Evolutionary conservation across 2,797 vertebrate genomes (phyloP).

Genomic region (Argyrosomus regius): DNA sequence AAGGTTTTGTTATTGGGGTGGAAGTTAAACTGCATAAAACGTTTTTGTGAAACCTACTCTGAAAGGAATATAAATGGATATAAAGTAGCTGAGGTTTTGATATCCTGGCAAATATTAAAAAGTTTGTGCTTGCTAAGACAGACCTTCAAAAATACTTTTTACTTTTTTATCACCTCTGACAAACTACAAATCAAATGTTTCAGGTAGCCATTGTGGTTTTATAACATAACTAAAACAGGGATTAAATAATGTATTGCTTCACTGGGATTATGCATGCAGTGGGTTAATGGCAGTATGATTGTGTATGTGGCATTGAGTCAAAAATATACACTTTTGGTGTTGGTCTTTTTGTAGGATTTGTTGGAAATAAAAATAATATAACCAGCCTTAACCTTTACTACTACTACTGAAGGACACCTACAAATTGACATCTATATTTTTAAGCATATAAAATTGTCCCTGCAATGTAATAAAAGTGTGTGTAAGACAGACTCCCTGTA

Average conservation of each 20-base stretch:
- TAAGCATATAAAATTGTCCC: background rate
- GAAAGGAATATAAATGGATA: background rate
- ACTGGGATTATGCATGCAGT: background rate
- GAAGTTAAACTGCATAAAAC: background rate
- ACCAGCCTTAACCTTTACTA: background rate
- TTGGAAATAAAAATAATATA: background rate
- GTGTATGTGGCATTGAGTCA: background rate
- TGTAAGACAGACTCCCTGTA: background rate
- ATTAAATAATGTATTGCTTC: background rate
- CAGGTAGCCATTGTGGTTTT: background rate
- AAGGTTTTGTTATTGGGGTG: background rate
- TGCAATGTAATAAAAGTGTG: background rate
- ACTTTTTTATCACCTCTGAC: background rate
- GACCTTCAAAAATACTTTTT: background rate
- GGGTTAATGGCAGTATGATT: background rate
- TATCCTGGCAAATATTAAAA: background rate
- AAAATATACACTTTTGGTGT: background rate
- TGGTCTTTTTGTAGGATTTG: background rate
- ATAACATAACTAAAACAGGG: background rate
- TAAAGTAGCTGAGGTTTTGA: background rate
- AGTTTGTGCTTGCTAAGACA: background rate
- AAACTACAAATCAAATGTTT: constrained; percentile 2
- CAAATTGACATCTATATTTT: background rate
- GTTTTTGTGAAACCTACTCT: too few relatives aligned
- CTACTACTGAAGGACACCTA: background rate